These are phyloP conservation scores for Forpus xanthops DNA, from an alignment of 2,797 vertebrate genomes.

Conservation along the genomic window DNA sequence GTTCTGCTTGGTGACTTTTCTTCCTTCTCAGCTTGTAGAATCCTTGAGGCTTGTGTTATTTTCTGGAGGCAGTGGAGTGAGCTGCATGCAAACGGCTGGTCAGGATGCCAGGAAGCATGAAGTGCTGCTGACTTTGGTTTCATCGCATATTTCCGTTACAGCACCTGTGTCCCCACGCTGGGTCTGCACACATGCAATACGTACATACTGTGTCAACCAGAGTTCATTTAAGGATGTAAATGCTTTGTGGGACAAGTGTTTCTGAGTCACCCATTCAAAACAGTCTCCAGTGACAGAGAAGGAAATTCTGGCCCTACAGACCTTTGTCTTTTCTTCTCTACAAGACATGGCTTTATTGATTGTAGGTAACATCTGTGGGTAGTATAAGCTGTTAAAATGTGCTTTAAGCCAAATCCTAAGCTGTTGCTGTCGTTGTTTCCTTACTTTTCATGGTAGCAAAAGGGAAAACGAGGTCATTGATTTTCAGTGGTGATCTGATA, in stretches of 20 bases:
- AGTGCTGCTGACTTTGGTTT: neutral
- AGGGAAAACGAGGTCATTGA: neutral
- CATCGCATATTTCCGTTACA: neutral
- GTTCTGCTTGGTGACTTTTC: neutral
- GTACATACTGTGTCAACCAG: neutral
- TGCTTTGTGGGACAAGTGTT: neutral
- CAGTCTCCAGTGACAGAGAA: neutral
- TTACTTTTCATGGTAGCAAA: neutral
- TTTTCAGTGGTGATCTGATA: neutral
- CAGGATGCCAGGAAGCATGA: neutral
- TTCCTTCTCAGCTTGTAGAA: neutral
- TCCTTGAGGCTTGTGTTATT: neutral
- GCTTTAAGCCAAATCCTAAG: neutral
- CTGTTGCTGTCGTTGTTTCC: neutral
- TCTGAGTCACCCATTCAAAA: neutral
- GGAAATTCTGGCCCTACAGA: neutral
- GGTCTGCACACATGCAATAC: neutral
- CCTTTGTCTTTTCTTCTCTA: neutral
- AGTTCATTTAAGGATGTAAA: neutral
- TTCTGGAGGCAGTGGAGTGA: neutral
- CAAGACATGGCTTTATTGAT: neutral
- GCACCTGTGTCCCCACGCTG: accelerated
- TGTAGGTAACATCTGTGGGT: neutral
- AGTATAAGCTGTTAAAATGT: neutral
- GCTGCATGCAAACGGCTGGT: neutral